Percentiles rank a stretch among this genome's conserved stretches.
These are phyloP conservation scores for Sphaeridia pumilis DNA, from an alignment of 2,888 invertebrate genomes.

Conservation along the genomic window DNA sequence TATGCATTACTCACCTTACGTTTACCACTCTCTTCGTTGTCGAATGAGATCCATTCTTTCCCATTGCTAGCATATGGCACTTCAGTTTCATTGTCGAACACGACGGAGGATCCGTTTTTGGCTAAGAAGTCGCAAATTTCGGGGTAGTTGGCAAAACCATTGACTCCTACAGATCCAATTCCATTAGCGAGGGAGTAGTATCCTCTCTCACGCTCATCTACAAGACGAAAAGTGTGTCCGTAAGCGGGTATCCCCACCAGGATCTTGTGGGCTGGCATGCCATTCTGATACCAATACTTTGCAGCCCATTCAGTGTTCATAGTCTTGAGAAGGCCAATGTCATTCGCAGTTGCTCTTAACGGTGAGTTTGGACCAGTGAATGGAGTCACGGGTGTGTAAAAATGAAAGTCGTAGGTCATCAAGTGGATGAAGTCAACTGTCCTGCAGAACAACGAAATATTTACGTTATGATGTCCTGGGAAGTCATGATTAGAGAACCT, in stretches of 20 bases:
- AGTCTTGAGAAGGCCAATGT: slow-evolving; percentile 53
- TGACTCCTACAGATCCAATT: slow-evolving; percentile 52
- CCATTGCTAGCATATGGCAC: slow-evolving; percentile 56
- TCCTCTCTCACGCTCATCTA: slow-evolving; percentile 54
- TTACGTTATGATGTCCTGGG: no score
- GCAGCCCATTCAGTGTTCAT: slow-evolving; percentile 72
- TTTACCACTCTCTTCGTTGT: slow-evolving; percentile 56
- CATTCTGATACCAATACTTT: slow-evolving; percentile 60
- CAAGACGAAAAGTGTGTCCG: slow-evolving; percentile 64
- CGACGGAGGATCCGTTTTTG: slow-evolving; percentile 44
- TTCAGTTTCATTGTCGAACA: slow-evolving; percentile 55
- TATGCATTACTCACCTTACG: slow-evolving; percentile 48
- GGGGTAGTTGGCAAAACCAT: slow-evolving; percentile 60
- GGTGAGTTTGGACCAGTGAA: slow-evolving; percentile 78
- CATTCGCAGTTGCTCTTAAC: slow-evolving; percentile 50
- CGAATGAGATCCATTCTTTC: slow-evolving; percentile 73
- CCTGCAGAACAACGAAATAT: slow-evolving; percentile 40
- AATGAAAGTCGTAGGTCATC: slow-evolving; percentile 89
- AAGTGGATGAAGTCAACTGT: slow-evolving; percentile 71
- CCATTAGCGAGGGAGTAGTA: slow-evolving; percentile 60
- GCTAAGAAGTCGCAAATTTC: slow-evolving; percentile 56
- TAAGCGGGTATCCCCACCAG: slow-evolving; percentile 79
- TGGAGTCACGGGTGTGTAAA: slow-evolving; percentile 58
- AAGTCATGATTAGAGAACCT: background rate
- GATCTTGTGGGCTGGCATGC: slow-evolving; percentile 64